Evolutionary conservation across 2,888 invertebrate genomes (phyloP).

Genomic region (Bombylius discolor): DNA sequence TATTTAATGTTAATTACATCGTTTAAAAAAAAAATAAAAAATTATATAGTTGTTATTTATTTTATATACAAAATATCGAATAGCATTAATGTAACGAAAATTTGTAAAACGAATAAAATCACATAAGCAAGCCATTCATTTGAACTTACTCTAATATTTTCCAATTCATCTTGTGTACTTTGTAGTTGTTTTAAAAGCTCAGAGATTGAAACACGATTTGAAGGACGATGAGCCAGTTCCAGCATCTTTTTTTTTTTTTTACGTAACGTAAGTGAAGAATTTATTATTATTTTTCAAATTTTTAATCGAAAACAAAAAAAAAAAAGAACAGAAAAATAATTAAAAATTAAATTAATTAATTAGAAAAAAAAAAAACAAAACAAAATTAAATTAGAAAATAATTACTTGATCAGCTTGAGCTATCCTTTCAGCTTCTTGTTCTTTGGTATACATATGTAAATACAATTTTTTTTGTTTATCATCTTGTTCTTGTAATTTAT

Average conservation of each 20-base stretch:
- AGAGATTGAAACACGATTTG: conserved; percentile 61
- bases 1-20: too few relatives aligned
- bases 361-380: too few relatives aligned
- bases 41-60: background rate
- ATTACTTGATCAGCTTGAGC: conserved; percentile 55
- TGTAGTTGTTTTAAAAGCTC: conserved; percentile 71
- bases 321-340: background rate
- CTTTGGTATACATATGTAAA: conserved; percentile 71
- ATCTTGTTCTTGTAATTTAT: conserved; percentile 56
- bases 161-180: conserved; percentile 73
- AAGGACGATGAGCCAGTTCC: conserved; percentile 45
- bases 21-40: too few relatives aligned
- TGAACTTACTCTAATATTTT: conserved; percentile 66
- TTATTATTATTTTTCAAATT: too few relatives aligned
- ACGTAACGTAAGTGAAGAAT: too few relatives aligned
- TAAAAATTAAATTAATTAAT: background rate
- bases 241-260: conserved; percentile 24
- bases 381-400: conserved; percentile 1
- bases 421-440: conserved; percentile 63
- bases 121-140: background rate
- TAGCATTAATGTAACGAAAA: background rate
- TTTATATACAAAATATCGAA: background rate
- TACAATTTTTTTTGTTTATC: conserved; percentile 62
- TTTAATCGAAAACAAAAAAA: too few relatives aligned
- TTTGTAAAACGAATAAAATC: background rate